A percentile compares a stretch with the other conserved stretches of the same genome.
These are phyloP conservation scores for Dendroctonus ponderosae DNA, from an alignment of 1,140 invertebrate species.

Conservation along the genomic window DNA sequence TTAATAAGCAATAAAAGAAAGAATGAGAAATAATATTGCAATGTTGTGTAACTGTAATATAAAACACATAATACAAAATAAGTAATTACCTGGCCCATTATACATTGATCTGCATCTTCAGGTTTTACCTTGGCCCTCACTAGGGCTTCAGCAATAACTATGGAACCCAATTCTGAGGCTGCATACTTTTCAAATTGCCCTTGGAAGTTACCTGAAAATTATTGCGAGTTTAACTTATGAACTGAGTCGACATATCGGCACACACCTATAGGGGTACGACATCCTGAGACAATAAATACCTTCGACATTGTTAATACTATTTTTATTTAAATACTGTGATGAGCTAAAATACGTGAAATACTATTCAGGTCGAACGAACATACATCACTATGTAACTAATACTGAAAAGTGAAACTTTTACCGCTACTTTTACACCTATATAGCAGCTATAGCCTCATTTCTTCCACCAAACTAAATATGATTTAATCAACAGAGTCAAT, in stretches of 20 bases:
- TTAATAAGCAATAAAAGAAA: background rate
- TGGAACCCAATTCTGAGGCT: slow-evolving; percentile 67
- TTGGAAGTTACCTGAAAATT: slow-evolving; percentile 38
- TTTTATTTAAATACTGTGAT: background rate
- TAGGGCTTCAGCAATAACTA: slow-evolving; percentile 74
- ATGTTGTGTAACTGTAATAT: background rate
- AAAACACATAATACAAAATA: slow-evolving; percentile 1
- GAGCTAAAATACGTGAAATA: background rate
- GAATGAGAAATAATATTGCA: background rate
- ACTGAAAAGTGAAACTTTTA: background rate
- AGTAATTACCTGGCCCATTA: slow-evolving; percentile 74
- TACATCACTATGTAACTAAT: background rate
- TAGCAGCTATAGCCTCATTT: no score
- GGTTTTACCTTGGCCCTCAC: slow-evolving; percentile 60
- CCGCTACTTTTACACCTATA: no score
- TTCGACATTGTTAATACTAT: slow-evolving; percentile 37
- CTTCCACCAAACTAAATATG: no score
- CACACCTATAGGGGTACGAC: slow-evolving; percentile 67
- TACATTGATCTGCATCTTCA: slow-evolving; percentile 77
- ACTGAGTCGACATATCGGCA: slow-evolving; percentile 2
- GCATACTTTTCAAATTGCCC: slow-evolving; percentile 43
- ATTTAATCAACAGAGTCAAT: no score
- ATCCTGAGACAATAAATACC: slow-evolving; percentile 66
- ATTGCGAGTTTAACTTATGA: slow-evolving; percentile 8
- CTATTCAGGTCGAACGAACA: background rate